Evolutionary conservation across 2,797 vertebrate species (phyloP), one percentile per base, ranked within the genome.

Genomic region (Clarias pachynema): DNA sequence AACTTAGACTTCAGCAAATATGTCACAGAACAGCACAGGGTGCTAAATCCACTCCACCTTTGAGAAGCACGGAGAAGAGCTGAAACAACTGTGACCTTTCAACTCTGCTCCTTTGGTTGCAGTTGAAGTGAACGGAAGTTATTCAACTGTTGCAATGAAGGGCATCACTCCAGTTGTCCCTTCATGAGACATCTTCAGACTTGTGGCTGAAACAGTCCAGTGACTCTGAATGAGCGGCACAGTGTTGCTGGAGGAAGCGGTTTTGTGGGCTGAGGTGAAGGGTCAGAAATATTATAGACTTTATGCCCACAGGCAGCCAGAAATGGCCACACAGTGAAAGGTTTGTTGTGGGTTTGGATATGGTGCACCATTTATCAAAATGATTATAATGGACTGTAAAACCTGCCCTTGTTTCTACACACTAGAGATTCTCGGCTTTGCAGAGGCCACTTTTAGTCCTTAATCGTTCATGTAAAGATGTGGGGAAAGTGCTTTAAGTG

Each of bases 121-220:
- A 57, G 62, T 79, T 85, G 60, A 83, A 82, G 73, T 68, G 63
- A 59, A 62, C 34, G 60, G 69, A 79, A 49, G 83, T 87, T 89
- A 59, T 87, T 83, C 86, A 77, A 79, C 82, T 86, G 83, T 81
- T 83, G 26, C 16, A 3, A 8, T 15, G 63, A 85, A 72, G 66
- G 63, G 63, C 63, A 63, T 56, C 72, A 37, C 31, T 63, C 70
- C 66, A 79, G 31, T 49, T 18, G 44, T 34, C 69, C 29, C 22
- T 37, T 18, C 74, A 6, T 49, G 60, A 40, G 12, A 57, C 57
- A 3, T 79, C 59, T 66, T 57, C n/a, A n/a, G 60, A 80, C 74
- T 84, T 77, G 80, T 77, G 80, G 72, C 82, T 82, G 40, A 68
- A 79, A 86, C 62, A 75, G 53, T 78, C 79, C 31, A 83, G 85